Conservation (phyloP, 2,113 vertebrate genomes). For the Rhinogobius similis region DNA sequence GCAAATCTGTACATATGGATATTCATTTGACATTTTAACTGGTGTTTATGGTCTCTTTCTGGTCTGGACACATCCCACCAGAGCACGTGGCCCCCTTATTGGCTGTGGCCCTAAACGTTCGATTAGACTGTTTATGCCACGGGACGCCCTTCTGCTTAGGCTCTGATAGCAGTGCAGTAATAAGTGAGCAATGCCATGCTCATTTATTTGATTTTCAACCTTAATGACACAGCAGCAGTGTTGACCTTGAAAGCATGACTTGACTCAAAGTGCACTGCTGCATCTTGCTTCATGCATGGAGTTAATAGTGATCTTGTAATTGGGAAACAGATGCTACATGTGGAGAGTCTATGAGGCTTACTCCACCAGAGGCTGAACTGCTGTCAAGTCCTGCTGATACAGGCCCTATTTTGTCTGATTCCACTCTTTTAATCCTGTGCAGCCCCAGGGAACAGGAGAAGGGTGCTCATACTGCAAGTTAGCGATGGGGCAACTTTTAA, state of each 20-base stretch:
- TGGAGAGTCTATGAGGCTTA: constrained; percentile 27
- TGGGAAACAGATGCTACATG: constrained; percentile 45
- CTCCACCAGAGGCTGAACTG: constrained; percentile 33
- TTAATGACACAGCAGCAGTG: background rate
- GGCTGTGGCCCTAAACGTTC: no score
- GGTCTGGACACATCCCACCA: no score
- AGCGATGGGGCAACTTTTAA: constrained; percentile 30
- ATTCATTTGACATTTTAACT: no score
- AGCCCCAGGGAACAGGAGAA: constrained; percentile 16
- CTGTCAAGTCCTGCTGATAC: constrained; percentile 39
- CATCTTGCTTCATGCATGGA: constrained; percentile 1
- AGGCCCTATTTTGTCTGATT: constrained; percentile 37
- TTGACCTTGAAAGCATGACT: constrained; percentile 35
- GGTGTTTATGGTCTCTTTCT: no score
- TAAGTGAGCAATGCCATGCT: background rate
- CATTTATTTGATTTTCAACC: background rate
- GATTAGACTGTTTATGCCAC: no score
- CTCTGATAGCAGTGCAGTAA: no score
- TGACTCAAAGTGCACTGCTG: constrained; percentile 28
- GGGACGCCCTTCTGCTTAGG: no score
- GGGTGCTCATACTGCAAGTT: constrained; percentile 32
- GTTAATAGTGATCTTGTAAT: constrained; percentile 17
- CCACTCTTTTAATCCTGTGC: constrained; percentile 21
- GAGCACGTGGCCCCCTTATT: no score
- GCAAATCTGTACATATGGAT: no score